Base-by-base conservation (phyloP, 2,113 vertebrate genomes). In the Calyptommatus sinebrachiatus region DNA sequence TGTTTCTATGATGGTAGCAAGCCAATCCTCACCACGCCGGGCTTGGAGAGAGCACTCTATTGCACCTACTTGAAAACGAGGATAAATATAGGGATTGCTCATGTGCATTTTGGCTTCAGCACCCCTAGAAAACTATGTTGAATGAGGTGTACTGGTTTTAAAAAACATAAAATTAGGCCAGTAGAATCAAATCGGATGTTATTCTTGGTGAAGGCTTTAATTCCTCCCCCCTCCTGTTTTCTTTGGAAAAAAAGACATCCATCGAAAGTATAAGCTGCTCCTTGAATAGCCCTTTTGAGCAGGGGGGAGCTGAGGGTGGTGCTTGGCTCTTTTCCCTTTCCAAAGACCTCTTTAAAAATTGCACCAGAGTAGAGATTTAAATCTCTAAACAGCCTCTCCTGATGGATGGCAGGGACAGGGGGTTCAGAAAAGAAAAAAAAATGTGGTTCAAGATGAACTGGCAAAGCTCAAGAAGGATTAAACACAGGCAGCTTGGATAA, bases 151-250 rank as follows among this genome's bases (percentile, higher is more conserved):
- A 83, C 83, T 89, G 76, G 78, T 87, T 92, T 90, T 14, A 60
- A 81, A 88, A 89, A 86, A 80, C 78, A 86, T 85, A 86, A 86
- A 91, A 89, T 57, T 82, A 84, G 79, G 50, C 88, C 91, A 88
- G 90, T 86, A 91, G 80, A 73, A 92, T 80, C 80, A 90, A 90
- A 85, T 91, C 60, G 84, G 86, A 92, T 91, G 84, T 93, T 93
- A 89, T 91, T 93, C 86, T 93, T 94, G 91, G 86, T 93, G 81
- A 88, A 79, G 82, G 53, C 72, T 90, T 70, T 57, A 73, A 79
- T 88, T 80, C 73, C 10, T 28, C 35, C 76, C 69, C 10, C 28
- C 35, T 76, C 67, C 35, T 83, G 50, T 82, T 91, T 94, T 88
- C 63, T 82, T 93, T 92, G 92, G 53, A 88, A 87, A 92, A n/a